phyloP scores from a whole-genome alignment of 37 sponge, comb jelly and placozoan genomes.

The Tethya wilhelma region DNA sequence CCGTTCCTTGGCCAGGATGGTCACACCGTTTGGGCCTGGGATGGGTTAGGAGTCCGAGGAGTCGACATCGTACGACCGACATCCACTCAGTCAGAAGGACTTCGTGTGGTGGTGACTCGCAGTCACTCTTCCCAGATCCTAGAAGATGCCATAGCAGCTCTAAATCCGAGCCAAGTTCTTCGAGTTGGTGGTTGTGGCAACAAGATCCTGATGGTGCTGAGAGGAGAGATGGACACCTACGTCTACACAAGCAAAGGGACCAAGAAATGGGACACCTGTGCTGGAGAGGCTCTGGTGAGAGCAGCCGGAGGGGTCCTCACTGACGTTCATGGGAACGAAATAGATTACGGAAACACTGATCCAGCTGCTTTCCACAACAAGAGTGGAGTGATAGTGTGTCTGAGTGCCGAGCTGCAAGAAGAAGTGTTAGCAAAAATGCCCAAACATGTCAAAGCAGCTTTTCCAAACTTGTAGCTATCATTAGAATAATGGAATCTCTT shows the following conservation, averaged over 20 bases:
- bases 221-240: slow-evolving; percentile 84
- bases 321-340: slow-evolving; percentile 69
- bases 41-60: slow-evolving; percentile 84
- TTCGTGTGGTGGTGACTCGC: slow-evolving; percentile 47
- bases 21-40: slow-evolving; percentile 87
- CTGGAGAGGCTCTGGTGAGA: slow-evolving; percentile 86
- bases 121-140: slow-evolving; percentile 64
- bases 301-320: slow-evolving; percentile 82
- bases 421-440: slow-evolving; percentile 65
- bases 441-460: slow-evolving; percentile 15
- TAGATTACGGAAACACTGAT: slow-evolving; percentile 36
- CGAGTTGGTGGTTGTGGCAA: slow-evolving; percentile 88
- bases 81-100: background rate
- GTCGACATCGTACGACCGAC: background rate
- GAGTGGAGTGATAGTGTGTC: slow-evolving; percentile 25
- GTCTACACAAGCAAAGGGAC: slow-evolving; percentile 80
- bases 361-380: slow-evolving; percentile 20
- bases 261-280: slow-evolving; percentile 98
- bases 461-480: background rate
- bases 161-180: slow-evolving; percentile 50
- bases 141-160: slow-evolving; percentile 33
- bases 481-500: background rate
- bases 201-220: slow-evolving; percentile 89
- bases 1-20: slow-evolving; percentile 83
- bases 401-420: slow-evolving; percentile 22